A percentile compares a stretch with the other conserved stretches of the same genome.
Evolutionary conservation across 2,888 invertebrate species (phyloP).

Genomic region (Tachina fera): DNA sequence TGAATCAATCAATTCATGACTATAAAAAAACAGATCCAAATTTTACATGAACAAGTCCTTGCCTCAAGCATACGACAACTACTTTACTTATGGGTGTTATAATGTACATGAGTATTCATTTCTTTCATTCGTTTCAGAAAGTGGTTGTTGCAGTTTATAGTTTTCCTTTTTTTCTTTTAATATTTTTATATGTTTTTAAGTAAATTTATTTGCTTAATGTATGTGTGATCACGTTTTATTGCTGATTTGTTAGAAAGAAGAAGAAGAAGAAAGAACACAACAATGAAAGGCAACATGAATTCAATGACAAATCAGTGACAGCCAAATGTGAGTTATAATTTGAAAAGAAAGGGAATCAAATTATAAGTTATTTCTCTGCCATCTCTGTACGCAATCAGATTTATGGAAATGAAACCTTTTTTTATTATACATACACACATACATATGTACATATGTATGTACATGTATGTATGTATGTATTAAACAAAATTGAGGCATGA

Average conservation of each 20-base stretch:
- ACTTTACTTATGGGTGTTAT: not conserved
- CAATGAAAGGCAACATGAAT: constrained; percentile 31
- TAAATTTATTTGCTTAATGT: constrained; percentile 41
- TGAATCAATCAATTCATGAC: too few relatives aligned
- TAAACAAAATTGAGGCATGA: constrained; percentile 21
- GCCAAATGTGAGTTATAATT: not conserved
- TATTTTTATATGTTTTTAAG: constrained; percentile 18
- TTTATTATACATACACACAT: not conserved
- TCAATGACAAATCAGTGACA: constrained; percentile 44
- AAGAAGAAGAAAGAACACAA: not conserved
- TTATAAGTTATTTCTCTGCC: not conserved
- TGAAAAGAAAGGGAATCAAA: not conserved
- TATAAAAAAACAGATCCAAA: not conserved
- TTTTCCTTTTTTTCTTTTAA: constrained; percentile 46
- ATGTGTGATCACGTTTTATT: constrained; percentile 72
- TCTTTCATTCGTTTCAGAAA: constrained; percentile 47
- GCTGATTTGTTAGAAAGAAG: constrained; percentile 52
- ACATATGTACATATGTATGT: too few relatives aligned
- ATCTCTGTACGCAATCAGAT: constrained; percentile 33
- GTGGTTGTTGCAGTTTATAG: constrained; percentile 53
- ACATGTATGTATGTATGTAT: not conserved
- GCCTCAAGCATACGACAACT: not conserved
- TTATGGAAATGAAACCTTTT: constrained; percentile 40
- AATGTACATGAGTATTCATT: constrained; percentile 53
- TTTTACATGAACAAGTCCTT: not conserved